Percentiles rank a stretch among this genome's conserved stretches.
Conservation (phyloP, 2,797 vertebrate genomes). For the Aldrovandia affinis region DNA sequence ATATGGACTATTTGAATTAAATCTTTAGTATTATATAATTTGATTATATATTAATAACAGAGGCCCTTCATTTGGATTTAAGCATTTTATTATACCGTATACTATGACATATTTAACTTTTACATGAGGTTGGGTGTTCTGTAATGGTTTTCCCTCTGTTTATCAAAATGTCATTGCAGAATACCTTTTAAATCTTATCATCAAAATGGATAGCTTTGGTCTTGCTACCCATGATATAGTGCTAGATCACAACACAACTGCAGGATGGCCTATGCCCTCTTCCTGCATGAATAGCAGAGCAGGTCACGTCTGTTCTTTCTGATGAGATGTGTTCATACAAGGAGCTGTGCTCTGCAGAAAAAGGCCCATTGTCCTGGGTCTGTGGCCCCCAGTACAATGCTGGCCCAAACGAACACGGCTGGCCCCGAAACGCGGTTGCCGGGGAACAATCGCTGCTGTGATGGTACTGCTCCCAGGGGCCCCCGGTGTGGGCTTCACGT, state of each 20-base stretch:
- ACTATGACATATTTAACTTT: not conserved
- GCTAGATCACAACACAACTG: constrained; percentile 34
- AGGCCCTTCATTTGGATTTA: not conserved
- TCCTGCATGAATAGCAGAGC: constrained; percentile 24
- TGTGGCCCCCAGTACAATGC: constrained; percentile 44
- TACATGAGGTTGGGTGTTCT: not conserved
- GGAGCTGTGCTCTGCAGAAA: constrained; percentile 34
- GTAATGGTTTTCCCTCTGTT: not conserved
- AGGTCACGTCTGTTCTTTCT: constrained; percentile 37
- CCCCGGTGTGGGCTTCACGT: constrained; percentile 34
- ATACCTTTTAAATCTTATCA: too few relatives aligned
- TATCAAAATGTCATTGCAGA: not conserved
- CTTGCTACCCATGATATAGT: not conserved
- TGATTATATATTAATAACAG: not conserved
- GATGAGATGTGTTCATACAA: constrained; percentile 5
- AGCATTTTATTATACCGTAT: not conserved
- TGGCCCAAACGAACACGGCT: constrained; percentile 41
- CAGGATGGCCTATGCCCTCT: constrained; percentile 46
- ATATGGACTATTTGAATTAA: not conserved
- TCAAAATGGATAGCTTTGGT: not conserved
- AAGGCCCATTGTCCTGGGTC: constrained; percentile 57
- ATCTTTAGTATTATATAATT: not conserved
- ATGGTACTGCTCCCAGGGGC: constrained; percentile 30
- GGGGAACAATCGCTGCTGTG: constrained; percentile 51
- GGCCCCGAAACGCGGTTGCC: constrained; percentile 47